Conservation (phyloP, 1,140 invertebrate genomes). For the Sipha flava region DNA sequence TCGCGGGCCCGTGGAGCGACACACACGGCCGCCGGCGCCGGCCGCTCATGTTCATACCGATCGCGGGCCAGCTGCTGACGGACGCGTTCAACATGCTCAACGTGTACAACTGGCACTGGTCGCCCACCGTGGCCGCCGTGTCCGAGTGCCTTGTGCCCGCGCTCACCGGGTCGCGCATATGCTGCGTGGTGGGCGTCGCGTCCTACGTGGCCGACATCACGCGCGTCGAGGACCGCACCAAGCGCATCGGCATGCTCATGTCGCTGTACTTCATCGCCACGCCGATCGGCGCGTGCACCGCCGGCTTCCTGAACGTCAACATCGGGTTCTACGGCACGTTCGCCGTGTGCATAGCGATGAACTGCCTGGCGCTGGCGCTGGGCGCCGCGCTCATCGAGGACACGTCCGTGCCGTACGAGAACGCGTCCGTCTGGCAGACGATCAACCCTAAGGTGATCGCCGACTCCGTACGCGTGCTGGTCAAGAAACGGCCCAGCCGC, state of each 20-base stretch:
- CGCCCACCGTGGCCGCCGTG: slow-evolving; percentile 36
- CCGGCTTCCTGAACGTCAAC: slow-evolving; percentile 19
- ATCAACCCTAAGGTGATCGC: neutral
- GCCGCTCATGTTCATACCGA: slow-evolving; percentile 45
- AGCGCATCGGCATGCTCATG: slow-evolving; percentile 27
- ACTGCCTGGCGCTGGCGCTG: neutral
- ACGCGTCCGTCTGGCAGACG: neutral
- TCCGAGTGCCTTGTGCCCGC: slow-evolving; percentile 13
- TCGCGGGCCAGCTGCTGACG: slow-evolving; percentile 36
- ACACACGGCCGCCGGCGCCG: slow-evolving; percentile 42
- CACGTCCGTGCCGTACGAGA: neutral
- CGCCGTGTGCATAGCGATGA: slow-evolving; percentile 16
- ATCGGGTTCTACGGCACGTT: slow-evolving; percentile 29
- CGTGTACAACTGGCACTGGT: slow-evolving; percentile 35
- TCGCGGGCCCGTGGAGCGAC: slow-evolving; percentile 39
- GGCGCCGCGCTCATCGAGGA: neutral
- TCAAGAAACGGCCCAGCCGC: slow-evolving; percentile 16
- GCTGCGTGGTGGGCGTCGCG: slow-evolving; percentile 14
- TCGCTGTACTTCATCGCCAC: slow-evolving; percentile 28
- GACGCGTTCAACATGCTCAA: slow-evolving; percentile 15
- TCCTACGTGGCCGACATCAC: slow-evolving; percentile 30
- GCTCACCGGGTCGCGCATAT: slow-evolving; percentile 6
- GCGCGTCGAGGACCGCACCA: slow-evolving; percentile 12
- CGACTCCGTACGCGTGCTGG: neutral
- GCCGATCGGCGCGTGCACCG: slow-evolving; percentile 13